These are phyloP conservation scores for Laothoe populi DNA, from an alignment of 2,888 invertebrate species.

Conservation along the genomic window DNA sequence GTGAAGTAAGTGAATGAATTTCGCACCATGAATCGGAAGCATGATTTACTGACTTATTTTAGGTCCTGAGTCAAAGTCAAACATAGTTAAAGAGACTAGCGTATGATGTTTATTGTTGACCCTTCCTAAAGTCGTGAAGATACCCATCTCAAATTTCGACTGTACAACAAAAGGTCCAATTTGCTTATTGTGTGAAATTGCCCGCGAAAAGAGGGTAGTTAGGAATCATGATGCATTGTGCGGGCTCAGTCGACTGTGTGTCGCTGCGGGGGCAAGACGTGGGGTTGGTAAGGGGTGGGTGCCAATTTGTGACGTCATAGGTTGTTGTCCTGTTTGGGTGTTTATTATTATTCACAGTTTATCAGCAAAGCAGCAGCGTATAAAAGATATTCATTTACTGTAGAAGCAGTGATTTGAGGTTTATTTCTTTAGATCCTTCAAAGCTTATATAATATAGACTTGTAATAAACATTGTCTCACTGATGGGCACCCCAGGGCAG, in stretches of 20 bases:
- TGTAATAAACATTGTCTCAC: too few relatives aligned
- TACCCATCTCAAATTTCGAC: conserved; percentile 42
- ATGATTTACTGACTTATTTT: too few relatives aligned
- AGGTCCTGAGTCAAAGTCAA: not conserved
- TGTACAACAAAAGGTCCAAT: conserved; percentile 49
- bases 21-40: too few relatives aligned
- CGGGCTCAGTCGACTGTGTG: conserved; percentile 63
- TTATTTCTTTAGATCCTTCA: too few relatives aligned
- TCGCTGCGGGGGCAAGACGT: conserved; percentile 56
- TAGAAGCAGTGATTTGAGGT: too few relatives aligned
- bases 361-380: too few relatives aligned
- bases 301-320: conserved; percentile 31
- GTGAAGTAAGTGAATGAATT: too few relatives aligned
- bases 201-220: conserved; percentile 70
- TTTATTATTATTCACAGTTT: not conserved
- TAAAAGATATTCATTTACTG: too few relatives aligned
- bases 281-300: conserved; percentile 35
- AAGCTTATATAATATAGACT: too few relatives aligned
- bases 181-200: conserved; percentile 74
- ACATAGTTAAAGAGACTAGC: not conserved
- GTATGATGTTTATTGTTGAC: not conserved
- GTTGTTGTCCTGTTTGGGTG: conserved; percentile 21
- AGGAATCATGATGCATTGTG: conserved; percentile 76
- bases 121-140: not conserved
- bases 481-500: too few relatives aligned